phyloP scores from a whole-genome alignment of 2,113 vertebrate genomes.

The Elephantulus edwardii region DNA sequence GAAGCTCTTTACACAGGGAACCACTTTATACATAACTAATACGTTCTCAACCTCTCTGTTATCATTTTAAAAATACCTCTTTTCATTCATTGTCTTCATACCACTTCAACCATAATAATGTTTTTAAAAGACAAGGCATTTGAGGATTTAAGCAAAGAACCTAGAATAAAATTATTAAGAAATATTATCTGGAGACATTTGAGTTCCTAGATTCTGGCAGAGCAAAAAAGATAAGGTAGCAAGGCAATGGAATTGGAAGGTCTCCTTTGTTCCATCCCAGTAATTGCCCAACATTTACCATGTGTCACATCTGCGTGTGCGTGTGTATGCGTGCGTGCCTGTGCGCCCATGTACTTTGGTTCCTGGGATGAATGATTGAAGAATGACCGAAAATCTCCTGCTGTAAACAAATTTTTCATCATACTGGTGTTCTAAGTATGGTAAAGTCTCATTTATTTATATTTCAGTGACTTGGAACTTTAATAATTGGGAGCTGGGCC shows the following conservation, averaged over 20 bases:
- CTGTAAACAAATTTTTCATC: slow-evolving; percentile 78
- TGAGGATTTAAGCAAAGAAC: slow-evolving; percentile 15
- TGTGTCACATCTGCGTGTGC: slow-evolving; percentile 50
- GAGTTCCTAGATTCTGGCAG: slow-evolving; percentile 16
- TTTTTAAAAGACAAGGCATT: slow-evolving; percentile 16
- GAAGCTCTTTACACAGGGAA: neutral
- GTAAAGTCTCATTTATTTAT: slow-evolving; percentile 75
- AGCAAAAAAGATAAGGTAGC: slow-evolving; percentile 52
- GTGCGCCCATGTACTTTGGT: slow-evolving; percentile 28
- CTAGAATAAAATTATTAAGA: neutral
- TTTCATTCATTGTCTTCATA: neutral
- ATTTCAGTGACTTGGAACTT: slow-evolving; percentile 73
- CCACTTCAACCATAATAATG: neutral
- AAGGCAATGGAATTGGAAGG: slow-evolving; percentile 52
- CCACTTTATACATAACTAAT: neutral
- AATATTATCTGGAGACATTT: slow-evolving; percentile 29
- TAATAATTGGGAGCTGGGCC: slow-evolving; percentile 68
- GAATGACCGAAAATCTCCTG: slow-evolving; percentile 70
- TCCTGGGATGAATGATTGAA: slow-evolving; percentile 75
- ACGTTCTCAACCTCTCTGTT: neutral
- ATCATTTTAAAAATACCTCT: slow-evolving; percentile 21
- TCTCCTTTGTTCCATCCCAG: slow-evolving; percentile 64
- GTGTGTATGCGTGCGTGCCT: neutral
- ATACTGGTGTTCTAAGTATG: slow-evolving; percentile 48
- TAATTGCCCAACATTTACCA: slow-evolving; percentile 66